Evolutionary conservation across 2,888 invertebrate genomes (phyloP), one percentile per base, ranked within the genome.

Genomic region (Saturnia japonica): DNA sequence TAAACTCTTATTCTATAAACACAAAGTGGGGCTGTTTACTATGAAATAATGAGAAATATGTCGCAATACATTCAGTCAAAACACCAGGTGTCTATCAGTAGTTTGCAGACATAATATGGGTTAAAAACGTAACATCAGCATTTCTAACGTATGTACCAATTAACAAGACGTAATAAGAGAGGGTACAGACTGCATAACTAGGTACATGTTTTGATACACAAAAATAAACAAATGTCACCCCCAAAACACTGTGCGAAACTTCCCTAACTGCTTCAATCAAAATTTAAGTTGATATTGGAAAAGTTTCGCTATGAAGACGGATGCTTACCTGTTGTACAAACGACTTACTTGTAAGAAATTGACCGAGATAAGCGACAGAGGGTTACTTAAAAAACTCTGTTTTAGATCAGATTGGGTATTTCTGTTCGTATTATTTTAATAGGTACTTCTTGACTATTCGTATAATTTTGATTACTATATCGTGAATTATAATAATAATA

Each of bases 221-320:
- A 64, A 64, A 47, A n/a, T 9, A 64, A 34, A 1, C 47, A 16
- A 64, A 25, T 34, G 72, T 43, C 69, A 72, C 72, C 68, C 67
- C 72, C 67, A 72, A 72, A 68, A 77, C 73, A 70, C 70, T 67
- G 72, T 72, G 73, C 73, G 77, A 78, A 75, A 74, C 76, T 73
- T 71, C 73, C 73, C 69, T 78, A 86, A 84, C 83, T 83, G 82
- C 77, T 85, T 84, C 83, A 82, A 85, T 87, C 86, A 87, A 87
- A 87, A 85, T 86, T 87, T 85, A 85, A 87, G 82, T 85, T 82
- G 82, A 86, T 86, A 87, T 87, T 87, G 85, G 85, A 83, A 87
- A 87, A 87, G 85, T 87, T 85, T 72, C 22, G 69, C 71, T n/a
- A 28, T 40, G 69, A 74, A 80, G 85, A 85, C 85, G 85, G 86